Evolutionary conservation across 2,888 invertebrate species (phyloP).

Genomic region (Hirtodrosophila cameraria): DNA sequence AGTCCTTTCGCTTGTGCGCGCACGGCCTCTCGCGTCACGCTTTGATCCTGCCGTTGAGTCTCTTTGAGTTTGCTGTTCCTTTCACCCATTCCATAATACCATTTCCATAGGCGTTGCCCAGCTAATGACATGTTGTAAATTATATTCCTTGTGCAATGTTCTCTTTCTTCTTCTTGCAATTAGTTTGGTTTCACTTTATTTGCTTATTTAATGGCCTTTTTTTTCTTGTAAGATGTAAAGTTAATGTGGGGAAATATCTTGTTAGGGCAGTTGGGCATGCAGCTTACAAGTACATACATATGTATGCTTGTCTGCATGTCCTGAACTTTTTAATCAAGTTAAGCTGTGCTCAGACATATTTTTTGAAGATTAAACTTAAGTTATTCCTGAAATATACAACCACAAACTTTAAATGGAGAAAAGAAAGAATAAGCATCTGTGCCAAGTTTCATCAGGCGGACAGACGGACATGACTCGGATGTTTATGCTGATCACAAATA

Average conservation of each 20-base stretch:
- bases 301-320: too few relatives aligned
- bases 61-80: conserved; percentile 12
- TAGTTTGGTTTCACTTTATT: conserved; percentile 52
- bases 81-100: conserved; percentile 43
- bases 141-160: conserved; percentile 47
- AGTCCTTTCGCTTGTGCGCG: conserved; percentile 51
- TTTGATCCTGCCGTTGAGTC: conserved; percentile 62
- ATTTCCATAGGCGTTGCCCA: conserved; percentile 70
- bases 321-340: conserved; percentile 10
- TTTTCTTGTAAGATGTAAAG: background rate
- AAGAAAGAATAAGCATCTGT: too few relatives aligned
- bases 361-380: too few relatives aligned
- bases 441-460: too few relatives aligned
- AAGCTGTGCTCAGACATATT: conserved; percentile 7
- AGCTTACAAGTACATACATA: background rate
- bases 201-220: conserved; percentile 14
- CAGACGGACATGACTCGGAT: too few relatives aligned
- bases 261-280: conserved; percentile 15
- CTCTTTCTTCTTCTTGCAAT: conserved; percentile 51
- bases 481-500: too few relatives aligned
- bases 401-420: too few relatives aligned
- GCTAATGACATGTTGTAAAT: conserved; percentile 79
- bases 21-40: conserved; percentile 67
- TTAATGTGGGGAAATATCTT: conserved; percentile 7
- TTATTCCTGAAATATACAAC: too few relatives aligned